Percentiles rank a stretch among this genome's conserved stretches.
Evolutionary conservation across 1,140 invertebrate genomes (phyloP).

Genomic region (Lysiphlebus fabarum): DNA sequence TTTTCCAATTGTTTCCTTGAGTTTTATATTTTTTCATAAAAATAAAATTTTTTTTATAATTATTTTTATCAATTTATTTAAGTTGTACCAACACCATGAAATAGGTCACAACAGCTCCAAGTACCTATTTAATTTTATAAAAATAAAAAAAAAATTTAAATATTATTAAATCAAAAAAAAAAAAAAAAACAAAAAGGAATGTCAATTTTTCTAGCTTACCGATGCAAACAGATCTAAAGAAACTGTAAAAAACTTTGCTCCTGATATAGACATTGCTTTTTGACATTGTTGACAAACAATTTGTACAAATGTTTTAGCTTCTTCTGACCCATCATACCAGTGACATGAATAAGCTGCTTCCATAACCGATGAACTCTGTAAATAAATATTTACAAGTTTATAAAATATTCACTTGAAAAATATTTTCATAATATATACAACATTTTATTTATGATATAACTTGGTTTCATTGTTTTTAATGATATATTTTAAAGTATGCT

Average conservation of each 20-base stretch:
- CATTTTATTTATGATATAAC: not conserved
- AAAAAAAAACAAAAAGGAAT: no score
- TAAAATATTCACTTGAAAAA: constrained; percentile 3
- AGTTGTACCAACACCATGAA: constrained; percentile 87
- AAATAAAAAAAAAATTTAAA: constrained; percentile 11
- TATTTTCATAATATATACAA: not conserved
- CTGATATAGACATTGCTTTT: constrained; percentile 80
- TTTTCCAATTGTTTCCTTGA: no score
- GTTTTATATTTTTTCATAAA: no score
- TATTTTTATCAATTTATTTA: constrained; percentile 58
- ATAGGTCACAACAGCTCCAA: constrained; percentile 85
- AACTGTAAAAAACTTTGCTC: constrained; percentile 83
- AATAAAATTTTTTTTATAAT: no score
- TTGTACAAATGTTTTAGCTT: constrained; percentile 83
- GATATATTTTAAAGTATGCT: constrained; percentile 23
- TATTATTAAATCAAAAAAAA: constrained; percentile 20
- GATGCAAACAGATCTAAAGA: constrained; percentile 82
- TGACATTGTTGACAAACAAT: constrained; percentile 88
- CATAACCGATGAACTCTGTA: constrained; percentile 81
- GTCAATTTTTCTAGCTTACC: constrained; percentile 61
- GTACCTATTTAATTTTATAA: constrained; percentile 60
- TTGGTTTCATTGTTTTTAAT: not conserved
- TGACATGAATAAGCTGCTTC: constrained; percentile 84
- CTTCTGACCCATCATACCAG: constrained; percentile 84
- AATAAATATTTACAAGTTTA: constrained; percentile 7